Base-by-base conservation (phyloP, 2,888 invertebrate genomes). In the Epirrhoe tristata region DNA sequence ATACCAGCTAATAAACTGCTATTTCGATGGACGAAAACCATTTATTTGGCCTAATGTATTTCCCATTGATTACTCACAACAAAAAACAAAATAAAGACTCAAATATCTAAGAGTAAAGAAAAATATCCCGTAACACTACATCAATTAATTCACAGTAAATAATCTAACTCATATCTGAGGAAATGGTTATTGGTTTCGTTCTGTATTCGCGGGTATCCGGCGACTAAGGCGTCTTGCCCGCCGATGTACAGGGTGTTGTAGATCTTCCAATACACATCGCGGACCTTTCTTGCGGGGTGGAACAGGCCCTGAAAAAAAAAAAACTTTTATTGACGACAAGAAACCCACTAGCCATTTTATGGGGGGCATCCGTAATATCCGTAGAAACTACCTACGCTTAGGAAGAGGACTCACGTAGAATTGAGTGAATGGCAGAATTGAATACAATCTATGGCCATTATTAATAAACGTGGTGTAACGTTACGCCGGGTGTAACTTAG, bases 251-350 rank as follows among this genome's bases (percentile, higher is more conserved):
- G 94, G 0, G 99, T 99, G 93, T 99, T 99, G 93, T 99, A 99
- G 77, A 99, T 99, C 93, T 99, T 99, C 99, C 99, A 99, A 86
- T 99, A 99, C 0, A 99, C 99, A 86, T 99, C 99, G 34, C 99
- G 96, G 0, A 99, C 99, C 94, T 99, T 99, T 65, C 99, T 95
- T 6, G 99, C 99, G 0, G 99, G 99, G 93, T 99, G 99, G 90
- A 99, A 99, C 55, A 99, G 93, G 43, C 99, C 99, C 96, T 98
- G 92, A 65, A 95, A 95, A 77, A 78, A 71, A 71, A 61, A 55
- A 43, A n/a, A n/a, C n/a, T 43, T 53, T 53, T 34, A 46, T 12
- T 46, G 43, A 46, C n/a, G 5, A n/a, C n/a, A 12, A 3, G 0
- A 12, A 8, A 36, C n/a, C n/a, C n/a, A n/a, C n/a, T n/a, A n/a